Evolutionary conservation across 23 tunicate genomes (phyloP).

Genomic region (Styela clava): DNA sequence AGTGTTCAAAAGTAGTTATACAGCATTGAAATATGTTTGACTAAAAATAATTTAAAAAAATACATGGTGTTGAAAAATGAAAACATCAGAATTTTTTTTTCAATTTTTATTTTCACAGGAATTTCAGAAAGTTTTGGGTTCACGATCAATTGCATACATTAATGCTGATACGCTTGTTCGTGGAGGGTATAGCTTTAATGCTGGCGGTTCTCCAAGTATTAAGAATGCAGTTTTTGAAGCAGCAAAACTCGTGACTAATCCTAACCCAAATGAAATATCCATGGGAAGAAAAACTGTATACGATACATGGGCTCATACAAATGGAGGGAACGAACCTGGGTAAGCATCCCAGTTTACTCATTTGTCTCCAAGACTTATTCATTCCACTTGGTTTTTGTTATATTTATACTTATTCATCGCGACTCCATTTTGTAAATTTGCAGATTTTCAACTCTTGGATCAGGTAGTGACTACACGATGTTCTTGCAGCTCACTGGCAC

Average conservation of each 20-base stretch:
- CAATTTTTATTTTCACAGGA: slow-evolving; percentile 36
- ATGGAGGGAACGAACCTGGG: slow-evolving; percentile 14
- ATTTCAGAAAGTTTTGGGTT: slow-evolving; percentile 44
- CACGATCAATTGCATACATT: slow-evolving; percentile 57
- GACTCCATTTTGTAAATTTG: too few relatives aligned
- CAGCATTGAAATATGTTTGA: too few relatives aligned
- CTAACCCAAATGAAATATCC: slow-evolving; percentile 21
- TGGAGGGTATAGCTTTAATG: slow-evolving; percentile 46
- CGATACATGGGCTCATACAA: slow-evolving; percentile 44
- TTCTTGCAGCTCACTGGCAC: slow-evolving; percentile 56
- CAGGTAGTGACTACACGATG: slow-evolving; percentile 73
- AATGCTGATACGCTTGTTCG: slow-evolving; percentile 47
- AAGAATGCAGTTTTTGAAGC: slow-evolving; percentile 35
- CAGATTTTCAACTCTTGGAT: slow-evolving; percentile 30
- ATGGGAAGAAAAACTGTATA: slow-evolving; percentile 41
- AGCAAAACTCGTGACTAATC: slow-evolving; percentile 48
- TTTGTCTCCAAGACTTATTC: neutral
- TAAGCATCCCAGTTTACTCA: neutral
- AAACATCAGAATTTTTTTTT: too few relatives aligned
- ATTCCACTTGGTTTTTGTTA: too few relatives aligned
- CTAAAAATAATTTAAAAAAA: too few relatives aligned
- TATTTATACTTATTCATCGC: too few relatives aligned
- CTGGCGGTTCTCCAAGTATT: slow-evolving; percentile 35
- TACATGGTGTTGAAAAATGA: too few relatives aligned
- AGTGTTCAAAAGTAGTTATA: too few relatives aligned